Evolutionary conservation across 2,888 invertebrate genomes (phyloP), one percentile per base, ranked within the genome.

Genomic region (Acanthosoma haemorrhoidale): DNA sequence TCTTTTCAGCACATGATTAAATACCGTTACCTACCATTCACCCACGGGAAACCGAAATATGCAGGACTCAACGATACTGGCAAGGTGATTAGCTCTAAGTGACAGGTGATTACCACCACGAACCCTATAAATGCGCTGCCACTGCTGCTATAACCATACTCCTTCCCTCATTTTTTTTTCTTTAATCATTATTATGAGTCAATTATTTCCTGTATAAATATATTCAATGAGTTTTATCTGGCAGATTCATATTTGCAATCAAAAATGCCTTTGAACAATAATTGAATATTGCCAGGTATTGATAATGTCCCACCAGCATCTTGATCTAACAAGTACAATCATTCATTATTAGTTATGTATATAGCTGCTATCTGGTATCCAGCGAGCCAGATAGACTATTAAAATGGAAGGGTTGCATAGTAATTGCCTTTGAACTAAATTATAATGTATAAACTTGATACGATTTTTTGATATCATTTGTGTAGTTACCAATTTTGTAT

Each of bases 21-120:
- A 83, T 99, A 98, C 83, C 90, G 93, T 82, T 99, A 99, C 83
- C 84, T 99, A 81, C 99, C 99, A 73, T 99, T 99, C 82, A 96
- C 97, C 68, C 92, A 94, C 80, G 96, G 96, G 78, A 99, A 99
- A 85, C 95, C 96, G 78, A 90, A 91, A 81, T 96, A 96, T 84
- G 91, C 92, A 82, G 87, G 86, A 71, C 84, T 84, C 75, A 84
- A 84, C 76, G 81, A 82, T 64, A 72, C 75, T 67, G 76, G 76
- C 72, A 77, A 77, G 77, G 77, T 77, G 77, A 77, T 75, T 76
- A 76, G 72, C 75, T 70, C 76, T 76, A 77, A 77, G 75, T 75
- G 76, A 77, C 74, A 73, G 73, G 73, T 73, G 73, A 73, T 64
- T 39, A 69, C 61, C 39, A 25, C 64, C 64, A 29, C 39, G 41